Evolutionary conservation across 2,797 vertebrate genomes (phyloP).

Genomic region (Avahi laniger): DNA sequence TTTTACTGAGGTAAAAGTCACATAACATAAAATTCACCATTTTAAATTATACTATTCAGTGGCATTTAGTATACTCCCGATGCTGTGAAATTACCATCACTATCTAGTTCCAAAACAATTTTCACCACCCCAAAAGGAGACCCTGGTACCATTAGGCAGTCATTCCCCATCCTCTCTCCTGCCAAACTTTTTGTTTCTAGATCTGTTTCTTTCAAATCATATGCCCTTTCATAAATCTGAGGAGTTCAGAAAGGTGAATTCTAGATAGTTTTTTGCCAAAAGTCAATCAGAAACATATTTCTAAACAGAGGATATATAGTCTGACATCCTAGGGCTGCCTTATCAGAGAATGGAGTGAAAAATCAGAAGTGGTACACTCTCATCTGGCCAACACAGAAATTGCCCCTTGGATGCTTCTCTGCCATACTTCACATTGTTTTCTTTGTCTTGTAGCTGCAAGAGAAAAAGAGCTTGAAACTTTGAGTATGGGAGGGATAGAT

Average conservation of each 20-base stretch:
- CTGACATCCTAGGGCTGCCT: neutral
- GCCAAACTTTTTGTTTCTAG: slow-evolving; percentile 35
- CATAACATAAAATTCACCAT: neutral
- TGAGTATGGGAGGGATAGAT: slow-evolving; percentile 61
- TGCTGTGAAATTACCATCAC: neutral
- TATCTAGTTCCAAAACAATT: neutral
- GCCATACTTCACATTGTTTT: neutral
- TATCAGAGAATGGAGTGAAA: neutral
- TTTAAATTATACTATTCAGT: neutral
- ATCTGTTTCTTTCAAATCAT: slow-evolving; percentile 16
- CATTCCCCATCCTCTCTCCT: neutral
- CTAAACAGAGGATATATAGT: neutral
- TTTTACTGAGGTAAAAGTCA: neutral
- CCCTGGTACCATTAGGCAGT: neutral
- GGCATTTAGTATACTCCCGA: neutral
- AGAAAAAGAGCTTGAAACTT: neutral
- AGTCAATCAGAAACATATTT: neutral
- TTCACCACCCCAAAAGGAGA: neutral
- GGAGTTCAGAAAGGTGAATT: slow-evolving; percentile 6
- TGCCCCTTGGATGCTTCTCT: neutral
- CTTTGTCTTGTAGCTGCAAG: slow-evolving; percentile 20
- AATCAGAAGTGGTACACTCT: neutral
- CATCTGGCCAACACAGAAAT: neutral
- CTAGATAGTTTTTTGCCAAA: slow-evolving; percentile 18
- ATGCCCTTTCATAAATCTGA: neutral